These are phyloP conservation scores for Battus philenor DNA, from an alignment of 1,140 invertebrate genomes.

Conservation along the genomic window DNA sequence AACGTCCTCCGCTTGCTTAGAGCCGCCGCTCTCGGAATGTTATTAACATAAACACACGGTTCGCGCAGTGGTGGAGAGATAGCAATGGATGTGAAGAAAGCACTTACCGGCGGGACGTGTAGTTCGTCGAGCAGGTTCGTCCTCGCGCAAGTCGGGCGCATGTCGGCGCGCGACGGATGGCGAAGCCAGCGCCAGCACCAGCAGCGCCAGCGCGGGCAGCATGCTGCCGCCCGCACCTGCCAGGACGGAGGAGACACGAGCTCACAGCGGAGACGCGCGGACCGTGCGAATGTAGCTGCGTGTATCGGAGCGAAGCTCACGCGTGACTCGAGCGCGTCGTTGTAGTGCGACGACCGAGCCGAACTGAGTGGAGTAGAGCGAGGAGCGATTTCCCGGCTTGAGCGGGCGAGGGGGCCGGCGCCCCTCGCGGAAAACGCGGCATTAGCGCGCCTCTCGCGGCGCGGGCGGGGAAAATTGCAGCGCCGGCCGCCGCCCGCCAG, in stretches of 20 bases:
- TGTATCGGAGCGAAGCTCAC: conserved; percentile 34
- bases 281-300: conserved; percentile 30
- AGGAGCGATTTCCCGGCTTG: conserved; percentile 60
- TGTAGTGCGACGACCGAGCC: conserved; percentile 52
- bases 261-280: conserved; percentile 55
- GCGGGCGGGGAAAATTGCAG: conserved; percentile 66
- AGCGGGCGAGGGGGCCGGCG: conserved; percentile 50
- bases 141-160: conserved; percentile 60
- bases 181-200: conserved; percentile 40
- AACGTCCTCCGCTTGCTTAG: conserved; percentile 20
- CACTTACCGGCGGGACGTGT: conserved; percentile 63
- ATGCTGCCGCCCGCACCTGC: conserved; percentile 40
- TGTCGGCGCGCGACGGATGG: conserved; percentile 51
- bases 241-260: conserved; percentile 38
- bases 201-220: conserved; percentile 51
- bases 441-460: conserved; percentile 32
- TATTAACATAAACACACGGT: conserved; percentile 50
- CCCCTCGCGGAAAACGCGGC: conserved; percentile 58
- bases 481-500: conserved; percentile 48
- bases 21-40: conserved; percentile 36
- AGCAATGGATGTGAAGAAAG: not conserved
- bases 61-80: conserved; percentile 18
- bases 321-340: conserved; percentile 50
- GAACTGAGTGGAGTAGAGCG: conserved; percentile 53
- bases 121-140: conserved; percentile 62